Conservation (phyloP, 2,113 vertebrate genomes). For the Setophaga petechia region DNA sequence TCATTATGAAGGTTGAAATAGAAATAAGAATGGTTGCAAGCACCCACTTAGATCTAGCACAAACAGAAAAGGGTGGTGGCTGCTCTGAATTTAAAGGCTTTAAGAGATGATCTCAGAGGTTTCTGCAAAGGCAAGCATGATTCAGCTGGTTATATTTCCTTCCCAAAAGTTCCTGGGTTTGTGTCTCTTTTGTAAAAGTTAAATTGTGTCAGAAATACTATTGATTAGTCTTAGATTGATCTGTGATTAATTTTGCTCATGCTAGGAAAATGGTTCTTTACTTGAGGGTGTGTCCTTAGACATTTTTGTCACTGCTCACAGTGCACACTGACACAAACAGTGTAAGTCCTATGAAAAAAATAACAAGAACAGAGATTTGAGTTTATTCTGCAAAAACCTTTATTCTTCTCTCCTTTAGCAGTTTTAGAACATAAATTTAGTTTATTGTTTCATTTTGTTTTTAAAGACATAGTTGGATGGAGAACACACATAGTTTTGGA, state of each 20-base stretch:
- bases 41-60: background rate
- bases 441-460: background rate
- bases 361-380: background rate
- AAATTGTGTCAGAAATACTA: background rate
- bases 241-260: conserved; percentile 26
- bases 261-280: conserved; percentile 2
- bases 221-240: background rate
- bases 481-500: background rate
- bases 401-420: background rate
- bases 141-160: background rate
- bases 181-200: background rate
- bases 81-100: background rate
- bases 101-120: background rate
- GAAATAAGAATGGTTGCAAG: background rate
- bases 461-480: background rate
- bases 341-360: background rate
- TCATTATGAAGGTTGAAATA: background rate
- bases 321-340: background rate
- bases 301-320: background rate
- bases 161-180: conserved; percentile 3
- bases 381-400: conserved; percentile 8
- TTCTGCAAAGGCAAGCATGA: background rate
- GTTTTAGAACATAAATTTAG: background rate
- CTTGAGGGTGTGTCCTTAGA: background rate
- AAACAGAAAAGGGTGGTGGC: background rate